Percentiles rank a stretch among this genome's conserved stretches.
These are phyloP conservation scores for Girardinichthys multiradiatus DNA, from an alignment of 2,113 vertebrate genomes.

Conservation along the genomic window DNA sequence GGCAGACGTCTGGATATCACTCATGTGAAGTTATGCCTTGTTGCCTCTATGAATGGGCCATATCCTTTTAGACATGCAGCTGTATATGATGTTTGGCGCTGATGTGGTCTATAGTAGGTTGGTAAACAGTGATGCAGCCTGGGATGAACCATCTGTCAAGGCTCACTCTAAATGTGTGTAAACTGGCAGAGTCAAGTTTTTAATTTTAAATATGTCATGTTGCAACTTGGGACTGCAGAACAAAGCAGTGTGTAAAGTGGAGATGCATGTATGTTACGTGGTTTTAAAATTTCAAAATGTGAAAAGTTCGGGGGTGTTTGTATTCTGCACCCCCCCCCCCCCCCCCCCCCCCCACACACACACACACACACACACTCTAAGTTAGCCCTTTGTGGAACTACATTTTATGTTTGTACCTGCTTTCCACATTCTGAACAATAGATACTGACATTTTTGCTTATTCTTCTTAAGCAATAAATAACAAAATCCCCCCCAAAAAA, in stretches of 20 bases:
- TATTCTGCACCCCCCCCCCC: too few relatives aligned
- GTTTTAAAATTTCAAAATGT: too few relatives aligned
- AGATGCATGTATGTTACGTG: too few relatives aligned
- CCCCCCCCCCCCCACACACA: too few relatives aligned
- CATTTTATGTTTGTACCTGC: too few relatives aligned
- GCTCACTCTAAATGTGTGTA: not conserved
- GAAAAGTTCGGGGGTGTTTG: too few relatives aligned
- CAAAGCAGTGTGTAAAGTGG: not conserved
- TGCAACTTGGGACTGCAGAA: not conserved
- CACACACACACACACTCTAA: too few relatives aligned
- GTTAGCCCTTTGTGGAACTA: too few relatives aligned
- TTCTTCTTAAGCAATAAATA: too few relatives aligned
- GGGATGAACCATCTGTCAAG: conserved; percentile 33
- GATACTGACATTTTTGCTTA: too few relatives aligned
- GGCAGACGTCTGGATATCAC: conserved; percentile 65
- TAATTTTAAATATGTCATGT: not conserved
- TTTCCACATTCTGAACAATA: too few relatives aligned
- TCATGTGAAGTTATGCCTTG: conserved; percentile 71
- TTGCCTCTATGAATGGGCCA: not conserved
- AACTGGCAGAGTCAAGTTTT: not conserved
- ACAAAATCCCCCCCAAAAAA: too few relatives aligned
- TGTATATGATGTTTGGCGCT: not conserved
- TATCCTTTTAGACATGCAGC: conserved; percentile 10
- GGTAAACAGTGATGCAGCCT: conserved; percentile 16
- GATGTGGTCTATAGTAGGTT: conserved; percentile 14